Percentiles rank a stretch among this genome's conserved stretches.
phyloP scores from a whole-genome alignment of 2,888 invertebrate species.

The Trichopria drosophilae region DNA sequence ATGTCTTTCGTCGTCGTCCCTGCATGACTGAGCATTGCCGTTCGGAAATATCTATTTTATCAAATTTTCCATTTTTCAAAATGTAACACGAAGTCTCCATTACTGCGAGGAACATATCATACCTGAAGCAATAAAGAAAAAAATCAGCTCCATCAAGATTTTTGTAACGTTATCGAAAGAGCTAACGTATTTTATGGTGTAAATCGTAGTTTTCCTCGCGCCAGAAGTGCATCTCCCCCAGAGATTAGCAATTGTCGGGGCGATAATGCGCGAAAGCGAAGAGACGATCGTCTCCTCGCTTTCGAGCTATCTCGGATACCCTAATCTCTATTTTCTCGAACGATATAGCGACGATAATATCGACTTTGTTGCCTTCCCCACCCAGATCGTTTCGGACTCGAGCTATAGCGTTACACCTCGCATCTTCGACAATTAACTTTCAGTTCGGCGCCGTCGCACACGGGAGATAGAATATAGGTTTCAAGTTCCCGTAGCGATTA shows the following conservation, averaged over 20 bases:
- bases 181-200: too few species aligned
- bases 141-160: too few species aligned
- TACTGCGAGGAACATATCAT: not conserved
- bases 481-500: slow-evolving; percentile 35
- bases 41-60: not conserved
- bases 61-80: not conserved
- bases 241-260: slow-evolving; percentile 15
- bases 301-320: not conserved
- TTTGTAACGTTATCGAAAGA: too few species aligned
- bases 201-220: not conserved
- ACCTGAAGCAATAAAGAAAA: too few species aligned
- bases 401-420: too few species aligned
- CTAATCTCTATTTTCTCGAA: not conserved
- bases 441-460: slow-evolving; percentile 24
- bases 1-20: too few species aligned
- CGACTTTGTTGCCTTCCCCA: too few species aligned
- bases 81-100: slow-evolving; percentile 2
- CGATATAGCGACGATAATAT: slow-evolving; percentile 7
- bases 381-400: too few species aligned
- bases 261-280: slow-evolving; percentile 9
- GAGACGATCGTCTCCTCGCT: slow-evolving; percentile 9
- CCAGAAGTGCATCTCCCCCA: slow-evolving; percentile 2
- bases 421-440: slow-evolving; percentile 26
- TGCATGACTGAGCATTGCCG: too few species aligned
- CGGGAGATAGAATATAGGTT: slow-evolving; percentile 36